Evolutionary conservation across 2,113 vertebrate genomes (phyloP).

Genomic region (Lynx canadensis): DNA sequence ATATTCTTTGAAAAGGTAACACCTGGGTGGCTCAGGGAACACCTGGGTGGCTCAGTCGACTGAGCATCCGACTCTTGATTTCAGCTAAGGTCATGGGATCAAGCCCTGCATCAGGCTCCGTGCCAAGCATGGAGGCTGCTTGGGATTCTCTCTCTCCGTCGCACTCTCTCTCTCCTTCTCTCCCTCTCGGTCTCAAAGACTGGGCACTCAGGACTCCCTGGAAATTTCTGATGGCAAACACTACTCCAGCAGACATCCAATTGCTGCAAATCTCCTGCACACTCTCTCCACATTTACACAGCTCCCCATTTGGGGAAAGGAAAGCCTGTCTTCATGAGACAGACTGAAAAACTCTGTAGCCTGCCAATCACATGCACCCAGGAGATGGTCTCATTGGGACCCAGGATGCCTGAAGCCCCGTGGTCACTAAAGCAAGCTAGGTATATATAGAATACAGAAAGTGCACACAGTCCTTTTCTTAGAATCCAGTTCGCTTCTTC

Average conservation of each 20-base stretch:
- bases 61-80: background rate
- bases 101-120: background rate
- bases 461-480: background rate
- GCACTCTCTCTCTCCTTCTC: no score
- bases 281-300: background rate
- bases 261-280: background rate
- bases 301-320: background rate
- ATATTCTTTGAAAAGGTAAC: background rate
- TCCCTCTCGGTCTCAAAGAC: background rate
- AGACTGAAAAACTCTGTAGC: background rate
- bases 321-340: background rate
- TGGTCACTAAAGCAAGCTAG: background rate
- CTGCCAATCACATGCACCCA: background rate
- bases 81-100: background rate
- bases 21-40: background rate
- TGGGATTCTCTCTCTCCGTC: no score
- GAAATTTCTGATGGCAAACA: background rate
- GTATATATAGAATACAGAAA: background rate
- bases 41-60: background rate
- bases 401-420: background rate
- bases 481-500: background rate
- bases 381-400: background rate
- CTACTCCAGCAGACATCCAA: background rate
- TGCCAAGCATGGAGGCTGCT: no score
- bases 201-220: background rate